phyloP scores from a whole-genome alignment of 2,113 vertebrate genomes.

The Aegypius monachus region DNA sequence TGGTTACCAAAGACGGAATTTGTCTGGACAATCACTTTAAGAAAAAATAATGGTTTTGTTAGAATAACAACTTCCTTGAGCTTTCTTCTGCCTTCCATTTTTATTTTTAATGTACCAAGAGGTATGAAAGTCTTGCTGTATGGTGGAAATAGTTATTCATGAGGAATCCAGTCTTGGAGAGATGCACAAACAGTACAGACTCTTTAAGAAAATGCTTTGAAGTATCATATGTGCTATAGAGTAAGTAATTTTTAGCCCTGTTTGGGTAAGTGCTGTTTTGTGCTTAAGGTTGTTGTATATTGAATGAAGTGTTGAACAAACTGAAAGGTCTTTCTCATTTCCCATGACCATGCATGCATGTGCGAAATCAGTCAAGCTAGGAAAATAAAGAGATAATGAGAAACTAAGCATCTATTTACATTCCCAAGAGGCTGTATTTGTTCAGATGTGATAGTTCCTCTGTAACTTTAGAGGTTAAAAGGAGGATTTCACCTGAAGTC shows the following conservation, averaged over 20 bases:
- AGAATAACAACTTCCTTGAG: background rate
- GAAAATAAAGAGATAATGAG: slow-evolving; percentile 28
- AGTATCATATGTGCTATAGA: background rate
- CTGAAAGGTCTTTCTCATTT: background rate
- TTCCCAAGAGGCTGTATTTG: background rate
- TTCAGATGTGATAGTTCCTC: background rate
- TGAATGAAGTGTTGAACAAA: background rate
- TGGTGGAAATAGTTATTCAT: background rate
- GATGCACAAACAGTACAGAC: background rate
- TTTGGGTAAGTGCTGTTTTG: background rate
- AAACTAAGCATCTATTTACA: background rate
- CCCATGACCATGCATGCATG: background rate
- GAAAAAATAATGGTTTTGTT: background rate
- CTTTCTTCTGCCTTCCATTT: background rate
- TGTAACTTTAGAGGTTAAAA: background rate
- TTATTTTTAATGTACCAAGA: background rate
- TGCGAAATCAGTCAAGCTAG: background rate
- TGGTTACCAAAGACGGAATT: background rate
- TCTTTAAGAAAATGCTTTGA: background rate
- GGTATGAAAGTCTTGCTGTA: background rate
- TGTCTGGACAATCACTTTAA: background rate
- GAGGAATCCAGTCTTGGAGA: background rate
- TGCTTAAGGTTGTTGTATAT: background rate
- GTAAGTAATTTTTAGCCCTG: background rate
- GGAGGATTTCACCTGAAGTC: background rate